Evolutionary conservation across 2,113 vertebrate genomes (phyloP).

Genomic region (Oceanites oceanicus): DNA sequence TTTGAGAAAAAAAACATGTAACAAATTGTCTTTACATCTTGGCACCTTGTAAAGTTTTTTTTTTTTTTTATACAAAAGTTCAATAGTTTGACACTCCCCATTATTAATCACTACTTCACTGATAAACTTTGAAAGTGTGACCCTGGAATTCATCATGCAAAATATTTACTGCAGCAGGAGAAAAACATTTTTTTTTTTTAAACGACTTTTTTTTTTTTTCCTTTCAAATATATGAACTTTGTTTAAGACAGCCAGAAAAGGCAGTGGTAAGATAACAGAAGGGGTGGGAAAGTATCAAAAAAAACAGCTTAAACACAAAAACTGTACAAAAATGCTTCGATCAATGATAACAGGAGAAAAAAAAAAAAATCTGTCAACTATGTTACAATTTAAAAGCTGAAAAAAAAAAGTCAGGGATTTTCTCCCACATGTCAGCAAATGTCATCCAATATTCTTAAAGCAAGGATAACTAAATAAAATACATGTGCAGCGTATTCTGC

Average conservation of each 20-base stretch:
- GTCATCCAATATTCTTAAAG: conserved; percentile 86
- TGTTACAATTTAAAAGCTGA: conserved; percentile 93
- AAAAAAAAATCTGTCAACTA: conserved; percentile 89
- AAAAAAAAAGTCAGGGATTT: conserved; percentile 77
- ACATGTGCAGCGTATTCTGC: conserved; percentile 92
- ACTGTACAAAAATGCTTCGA: conserved; percentile 91
- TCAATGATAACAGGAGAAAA: conserved; percentile 80
- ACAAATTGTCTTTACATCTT: conserved; percentile 96
- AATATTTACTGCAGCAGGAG: conserved; percentile 85
- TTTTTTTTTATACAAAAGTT: conserved; percentile 88
- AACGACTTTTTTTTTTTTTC: conserved; percentile 75
- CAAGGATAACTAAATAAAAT: conserved; percentile 91
- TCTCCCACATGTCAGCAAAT: conserved; percentile 84
- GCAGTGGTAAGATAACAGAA: conserved; percentile 85
- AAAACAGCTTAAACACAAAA: conserved; percentile 73
- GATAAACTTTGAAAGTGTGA: conserved; percentile 84
- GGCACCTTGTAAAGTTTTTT: conserved; percentile 92
- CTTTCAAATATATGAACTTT: conserved; percentile 80
- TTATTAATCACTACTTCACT: conserved; percentile 89
- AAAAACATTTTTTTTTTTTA: conserved; percentile 73
- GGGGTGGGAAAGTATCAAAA: conserved; percentile 86
- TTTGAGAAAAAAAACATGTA: conserved; percentile 79
- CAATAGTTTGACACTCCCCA: conserved; percentile 88
- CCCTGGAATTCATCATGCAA: conserved; percentile 91
- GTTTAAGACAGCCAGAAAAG: conserved; percentile 84